Evolutionary conservation across 2,888 invertebrate genomes (phyloP), one percentile per base, ranked within the genome.

Genomic region (Cybosia mesomella): DNA sequence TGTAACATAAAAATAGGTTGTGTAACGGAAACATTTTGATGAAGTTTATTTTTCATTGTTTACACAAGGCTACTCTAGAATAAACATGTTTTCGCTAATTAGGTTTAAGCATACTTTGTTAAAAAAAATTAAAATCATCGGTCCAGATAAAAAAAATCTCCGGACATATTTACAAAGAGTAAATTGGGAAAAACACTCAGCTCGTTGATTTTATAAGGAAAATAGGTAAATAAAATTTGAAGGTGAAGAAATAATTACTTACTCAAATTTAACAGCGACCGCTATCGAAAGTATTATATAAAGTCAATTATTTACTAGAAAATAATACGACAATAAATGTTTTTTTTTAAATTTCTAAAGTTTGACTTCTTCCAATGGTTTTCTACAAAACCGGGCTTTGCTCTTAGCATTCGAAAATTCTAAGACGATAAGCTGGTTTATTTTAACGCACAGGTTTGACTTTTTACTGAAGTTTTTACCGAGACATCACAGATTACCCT

Each of bases 231-330:
- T 28, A 28, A 28, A 28, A 28, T 28, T 28, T 28, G 28, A 28
- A 5, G 28, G 28, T 28, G 28, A 28, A 34, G 9, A 34, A 7
- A 34, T 34, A 34, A 34, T 77, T 71, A 32, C 36, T 58, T 22
- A 9, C 21, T 28, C 28, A 28, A 28, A 13, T 22, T 22, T 34
- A 10, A n/a, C 3, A 4, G 11, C 21, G 36, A 36, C 58, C 34
- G 32, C n/a, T 34, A 36, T n/a, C 36, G 8, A 34, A 13, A 59
- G 36, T 59, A 60, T 28, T 2, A 28, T 28, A 5, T 24, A 60
- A 60, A 60, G 3, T 39, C 18, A 2, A 21, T 39, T 36, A 15
- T 60, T 60, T 60, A n/a, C n/a, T n/a, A n/a, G 15, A 36, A 59
- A 7, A 59, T 22, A 59, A 59, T 36, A 36, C 28, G 28, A 28